phyloP scores from a whole-genome alignment of 2,113 vertebrate species.

The Butorides virescens region DNA sequence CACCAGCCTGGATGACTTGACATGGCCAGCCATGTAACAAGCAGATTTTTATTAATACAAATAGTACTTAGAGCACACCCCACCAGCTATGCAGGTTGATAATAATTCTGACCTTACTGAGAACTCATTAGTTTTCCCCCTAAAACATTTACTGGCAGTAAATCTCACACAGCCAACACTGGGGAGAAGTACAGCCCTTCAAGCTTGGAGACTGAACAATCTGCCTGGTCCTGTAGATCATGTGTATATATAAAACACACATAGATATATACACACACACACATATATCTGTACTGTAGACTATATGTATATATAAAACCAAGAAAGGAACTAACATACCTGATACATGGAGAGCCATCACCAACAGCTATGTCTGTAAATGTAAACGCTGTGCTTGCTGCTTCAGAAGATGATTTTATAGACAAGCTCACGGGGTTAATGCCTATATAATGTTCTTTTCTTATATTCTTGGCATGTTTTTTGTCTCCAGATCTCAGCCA shows the following conservation, averaged over 20 bases:
- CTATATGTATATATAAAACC: neutral
- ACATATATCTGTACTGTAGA: neutral
- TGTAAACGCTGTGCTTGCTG: neutral
- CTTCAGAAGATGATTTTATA: neutral
- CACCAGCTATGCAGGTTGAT: neutral
- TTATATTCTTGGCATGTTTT: neutral
- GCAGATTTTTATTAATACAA: neutral
- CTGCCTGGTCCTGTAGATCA: neutral
- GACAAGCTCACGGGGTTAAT: neutral
- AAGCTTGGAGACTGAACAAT: neutral
- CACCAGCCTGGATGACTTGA: neutral
- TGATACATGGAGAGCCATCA: neutral
- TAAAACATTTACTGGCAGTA: neutral
- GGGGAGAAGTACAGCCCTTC: neutral
- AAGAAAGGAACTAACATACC: neutral
- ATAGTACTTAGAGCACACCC: neutral
- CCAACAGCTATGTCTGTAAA: neutral
- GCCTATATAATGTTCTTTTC: neutral
- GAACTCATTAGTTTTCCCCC: neutral
- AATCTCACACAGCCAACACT: neutral
- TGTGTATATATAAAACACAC: neutral
- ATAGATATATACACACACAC: accelerated
- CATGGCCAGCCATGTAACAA: neutral
- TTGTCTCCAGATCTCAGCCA: neutral
- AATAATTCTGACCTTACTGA: neutral